Evolutionary conservation across 2,888 invertebrate genomes (phyloP), one percentile per base, ranked within the genome.

Genomic region (Agriopis leucophaearia): DNA sequence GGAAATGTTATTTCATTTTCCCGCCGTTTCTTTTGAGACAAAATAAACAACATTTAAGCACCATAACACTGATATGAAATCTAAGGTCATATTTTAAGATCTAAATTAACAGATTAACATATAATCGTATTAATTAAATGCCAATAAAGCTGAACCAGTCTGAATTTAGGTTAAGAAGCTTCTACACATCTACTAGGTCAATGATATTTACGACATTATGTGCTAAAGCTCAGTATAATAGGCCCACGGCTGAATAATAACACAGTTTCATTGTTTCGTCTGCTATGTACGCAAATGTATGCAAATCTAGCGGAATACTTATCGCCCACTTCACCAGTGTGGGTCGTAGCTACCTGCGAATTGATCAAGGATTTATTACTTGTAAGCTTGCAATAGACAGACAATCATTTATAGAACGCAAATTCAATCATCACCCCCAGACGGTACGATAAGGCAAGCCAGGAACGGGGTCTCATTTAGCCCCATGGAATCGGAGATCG

Each of bases 201-300:
- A 73, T 75, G 73, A 69, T 74, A 72, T 73, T 70, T 57, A 70
- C 70, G 64, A 67, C 73, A 70, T 73, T 52, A 74, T 73, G 75
- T 70, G 73, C 71, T 71, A 72, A 73, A 74, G 63, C 67, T 35
- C 58, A 35, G 64, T 42, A 64, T 69, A 64, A 64, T 69, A 47
- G 52, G 64, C 60, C 57, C 56, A 61, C 59, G 62, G 54, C 58
- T 69, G 82, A 75, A 81, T 84, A 83, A 84, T 84, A 81, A 77
- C 75, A 76, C 77, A 77, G 81, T 82, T 82, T 84, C 84, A 87
- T 86, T 87, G 86, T 87, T 82, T 82, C 76, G 71, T 71, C 79
- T 82, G 76, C 76, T 85, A 81, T 72, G 67, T 79, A 84, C 77
- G 86, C 84, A 82, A 86, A 87, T 87, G 75, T 83, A 87, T 86